Evolutionary conservation across 2,888 invertebrate genomes (phyloP).

Genomic region (Dusona sp.): DNA sequence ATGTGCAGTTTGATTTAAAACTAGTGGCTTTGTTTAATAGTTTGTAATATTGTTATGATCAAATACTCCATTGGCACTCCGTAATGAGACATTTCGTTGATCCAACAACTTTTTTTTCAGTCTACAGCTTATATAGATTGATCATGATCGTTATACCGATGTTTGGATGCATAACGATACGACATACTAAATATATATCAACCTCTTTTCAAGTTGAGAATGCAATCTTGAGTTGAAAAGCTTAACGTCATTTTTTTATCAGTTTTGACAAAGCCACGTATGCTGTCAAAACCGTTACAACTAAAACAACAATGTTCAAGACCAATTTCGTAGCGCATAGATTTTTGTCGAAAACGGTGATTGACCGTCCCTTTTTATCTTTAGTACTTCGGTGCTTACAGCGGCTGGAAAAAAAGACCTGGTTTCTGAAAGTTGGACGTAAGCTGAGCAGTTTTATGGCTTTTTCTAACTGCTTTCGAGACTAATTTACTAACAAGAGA

Average conservation of each 20-base stretch:
- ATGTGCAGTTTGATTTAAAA: too few species aligned
- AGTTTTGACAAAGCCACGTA: not conserved
- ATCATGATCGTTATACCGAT: not conserved
- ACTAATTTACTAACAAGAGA: not conserved
- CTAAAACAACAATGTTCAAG: not conserved
- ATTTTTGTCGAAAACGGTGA: not conserved
- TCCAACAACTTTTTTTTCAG: too few species aligned
- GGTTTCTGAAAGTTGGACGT: not conserved
- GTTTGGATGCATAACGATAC: not conserved
- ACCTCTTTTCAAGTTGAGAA: not conserved
- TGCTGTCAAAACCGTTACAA: not conserved
- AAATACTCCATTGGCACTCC: too few species aligned
- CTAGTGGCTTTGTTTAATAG: too few species aligned
- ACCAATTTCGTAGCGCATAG: not conserved
- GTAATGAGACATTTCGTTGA: too few species aligned
- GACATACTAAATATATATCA: not conserved
- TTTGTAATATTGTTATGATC: too few species aligned
- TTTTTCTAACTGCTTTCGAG: not conserved
- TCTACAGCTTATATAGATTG: too few species aligned
- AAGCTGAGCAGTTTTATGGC: slow-evolving; percentile 5
- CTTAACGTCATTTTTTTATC: not conserved
- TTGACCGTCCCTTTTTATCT: slow-evolving; percentile 2
- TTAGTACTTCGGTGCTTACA: not conserved
- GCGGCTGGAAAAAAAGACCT: not conserved
- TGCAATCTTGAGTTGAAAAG: not conserved